Conservation (phyloP, 2,888 invertebrate genomes). For the Lissonota sp. region DNA sequence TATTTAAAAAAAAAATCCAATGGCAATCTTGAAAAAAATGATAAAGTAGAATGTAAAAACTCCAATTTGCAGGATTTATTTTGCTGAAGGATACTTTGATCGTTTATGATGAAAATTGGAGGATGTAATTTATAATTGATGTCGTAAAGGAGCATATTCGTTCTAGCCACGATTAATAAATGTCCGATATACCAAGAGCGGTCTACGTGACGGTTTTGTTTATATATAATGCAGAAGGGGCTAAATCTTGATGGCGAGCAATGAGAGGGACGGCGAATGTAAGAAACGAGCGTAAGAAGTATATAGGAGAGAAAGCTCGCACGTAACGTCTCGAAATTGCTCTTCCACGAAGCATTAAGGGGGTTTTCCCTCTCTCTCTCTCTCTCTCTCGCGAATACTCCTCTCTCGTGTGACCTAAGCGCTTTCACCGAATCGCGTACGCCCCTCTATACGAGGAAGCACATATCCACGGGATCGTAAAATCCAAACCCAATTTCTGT, state of each 20-base stretch:
- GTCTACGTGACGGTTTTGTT: not conserved
- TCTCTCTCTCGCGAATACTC: conserved; percentile 40
- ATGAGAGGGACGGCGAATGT: conserved; percentile 36
- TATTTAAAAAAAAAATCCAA: not conserved
- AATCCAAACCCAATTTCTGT: conserved; percentile 70
- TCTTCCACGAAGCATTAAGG: conserved; percentile 60
- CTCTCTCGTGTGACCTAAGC: conserved; percentile 39
- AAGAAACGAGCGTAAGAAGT: conserved; percentile 3
- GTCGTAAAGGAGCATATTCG: not conserved
- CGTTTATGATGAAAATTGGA: not conserved
- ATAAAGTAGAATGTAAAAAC: not conserved
- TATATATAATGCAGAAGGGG: conserved; percentile 29
- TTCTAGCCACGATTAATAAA: conserved; percentile 30
- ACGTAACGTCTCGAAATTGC: conserved; percentile 55
- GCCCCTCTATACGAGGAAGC: conserved; percentile 51
- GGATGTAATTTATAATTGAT: no score
- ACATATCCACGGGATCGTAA: conserved; percentile 69
- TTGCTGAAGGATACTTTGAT: conserved; percentile 8
- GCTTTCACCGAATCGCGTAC: conserved; percentile 18
- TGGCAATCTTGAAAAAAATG: not conserved
- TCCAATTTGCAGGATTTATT: not conserved
- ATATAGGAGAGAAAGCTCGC: conserved; percentile 15
- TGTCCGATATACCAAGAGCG: not conserved
- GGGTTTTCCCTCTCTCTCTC: conserved; percentile 22
- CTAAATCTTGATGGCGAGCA: conserved; percentile 49